A percentile compares a stretch with the other conserved stretches of the same genome.
These are phyloP conservation scores for Akabosia matsudoensis DNA, from an alignment of 1,140 invertebrate genomes.

Conservation along the genomic window DNA sequence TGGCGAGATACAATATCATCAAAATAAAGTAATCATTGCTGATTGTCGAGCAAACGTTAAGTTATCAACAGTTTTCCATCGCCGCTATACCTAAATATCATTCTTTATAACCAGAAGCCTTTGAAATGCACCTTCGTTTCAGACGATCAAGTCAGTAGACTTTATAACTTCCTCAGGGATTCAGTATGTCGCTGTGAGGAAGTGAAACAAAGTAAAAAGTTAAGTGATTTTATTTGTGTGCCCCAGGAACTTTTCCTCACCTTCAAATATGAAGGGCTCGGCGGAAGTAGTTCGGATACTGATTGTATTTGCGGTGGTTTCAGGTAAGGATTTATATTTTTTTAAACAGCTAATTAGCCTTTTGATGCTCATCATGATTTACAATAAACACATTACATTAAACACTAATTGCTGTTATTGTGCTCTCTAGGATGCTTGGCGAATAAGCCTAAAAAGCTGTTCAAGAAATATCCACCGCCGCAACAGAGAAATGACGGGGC, in stretches of 20 bases:
- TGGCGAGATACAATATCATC: too few species aligned
- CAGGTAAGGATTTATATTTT: neutral
- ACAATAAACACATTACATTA: neutral
- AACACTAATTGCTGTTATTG: neutral
- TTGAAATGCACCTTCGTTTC: neutral
- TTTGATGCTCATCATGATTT: neutral
- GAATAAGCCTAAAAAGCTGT: neutral
- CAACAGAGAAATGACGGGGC: neutral
- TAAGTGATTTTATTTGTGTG: neutral
- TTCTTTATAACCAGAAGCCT: constrained; percentile 8
- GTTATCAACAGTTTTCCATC: too few species aligned
- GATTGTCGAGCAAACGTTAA: too few species aligned
- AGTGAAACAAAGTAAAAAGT: neutral
- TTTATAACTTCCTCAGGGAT: neutral
- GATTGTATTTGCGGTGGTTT: neutral
- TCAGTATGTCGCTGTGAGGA: neutral
- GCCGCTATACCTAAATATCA: neutral
- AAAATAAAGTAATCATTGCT: too few species aligned
- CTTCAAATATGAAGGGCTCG: neutral
- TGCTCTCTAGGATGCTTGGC: neutral
- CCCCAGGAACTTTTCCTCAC: neutral
- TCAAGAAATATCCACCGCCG: neutral
- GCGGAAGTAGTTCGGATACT: neutral
- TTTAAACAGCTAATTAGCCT: neutral
- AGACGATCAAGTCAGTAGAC: neutral